Evolutionary conservation across 2,797 vertebrate genomes (phyloP).

Genomic region (Hoplostethus atlanticus): DNA sequence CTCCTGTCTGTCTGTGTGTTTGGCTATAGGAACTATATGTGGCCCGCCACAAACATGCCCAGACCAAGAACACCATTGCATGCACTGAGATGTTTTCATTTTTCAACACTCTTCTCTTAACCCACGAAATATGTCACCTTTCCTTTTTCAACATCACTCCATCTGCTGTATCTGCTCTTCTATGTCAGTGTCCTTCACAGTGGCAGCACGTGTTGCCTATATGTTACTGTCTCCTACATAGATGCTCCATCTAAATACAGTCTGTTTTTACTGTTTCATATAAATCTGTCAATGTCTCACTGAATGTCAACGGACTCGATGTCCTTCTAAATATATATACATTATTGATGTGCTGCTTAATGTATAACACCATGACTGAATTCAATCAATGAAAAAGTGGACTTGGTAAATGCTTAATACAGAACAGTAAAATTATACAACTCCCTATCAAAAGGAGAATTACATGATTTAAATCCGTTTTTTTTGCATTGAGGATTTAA

Average conservation of each 20-base stretch:
- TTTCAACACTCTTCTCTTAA: neutral
- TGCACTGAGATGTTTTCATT: neutral
- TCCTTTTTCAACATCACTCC: slow-evolving; percentile 5
- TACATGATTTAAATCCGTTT: too few species aligned
- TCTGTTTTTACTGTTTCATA: slow-evolving; percentile 38
- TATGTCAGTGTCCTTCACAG: slow-evolving; percentile 29
- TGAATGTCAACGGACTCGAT: slow-evolving; percentile 21
- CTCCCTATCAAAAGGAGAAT: too few species aligned
- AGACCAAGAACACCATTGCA: slow-evolving; percentile 25
- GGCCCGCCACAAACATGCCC: slow-evolving; percentile 27
- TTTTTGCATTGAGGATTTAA: too few species aligned
- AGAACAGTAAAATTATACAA: too few species aligned
- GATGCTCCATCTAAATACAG: slow-evolving; percentile 62
- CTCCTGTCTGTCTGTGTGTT: slow-evolving; percentile 57
- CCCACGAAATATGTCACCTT: slow-evolving; percentile 13
- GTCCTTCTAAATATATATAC: neutral
- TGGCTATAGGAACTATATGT: slow-evolving; percentile 26
- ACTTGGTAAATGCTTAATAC: too few species aligned
- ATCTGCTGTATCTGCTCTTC: neutral
- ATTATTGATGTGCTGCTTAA: slow-evolving; percentile 5
- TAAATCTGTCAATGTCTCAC: slow-evolving; percentile 31
- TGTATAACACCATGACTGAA: neutral
- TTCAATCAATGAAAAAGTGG: neutral
- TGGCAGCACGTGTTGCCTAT: neutral
- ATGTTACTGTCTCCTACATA: neutral